These are phyloP conservation scores for Notarius lentiginosus DNA, from an alignment of 2,113 vertebrate species.

Conservation along the genomic window DNA sequence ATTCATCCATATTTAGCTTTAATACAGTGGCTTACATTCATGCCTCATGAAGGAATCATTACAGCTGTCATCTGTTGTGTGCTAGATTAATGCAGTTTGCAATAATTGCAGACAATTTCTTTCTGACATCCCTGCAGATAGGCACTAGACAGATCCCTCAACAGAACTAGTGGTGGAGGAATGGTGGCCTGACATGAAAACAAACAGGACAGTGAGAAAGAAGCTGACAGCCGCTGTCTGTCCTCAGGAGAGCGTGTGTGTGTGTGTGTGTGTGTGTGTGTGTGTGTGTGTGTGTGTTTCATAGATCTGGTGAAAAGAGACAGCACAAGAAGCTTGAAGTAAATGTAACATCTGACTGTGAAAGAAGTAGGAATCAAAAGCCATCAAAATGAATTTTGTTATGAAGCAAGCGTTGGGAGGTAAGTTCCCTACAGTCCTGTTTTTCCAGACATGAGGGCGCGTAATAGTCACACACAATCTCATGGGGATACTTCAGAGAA, in stretches of 20 bases:
- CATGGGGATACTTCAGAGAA: background rate
- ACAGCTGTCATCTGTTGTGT: background rate
- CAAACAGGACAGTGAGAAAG: slow-evolving; percentile 40
- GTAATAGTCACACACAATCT: background rate
- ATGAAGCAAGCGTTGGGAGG: slow-evolving; percentile 95
- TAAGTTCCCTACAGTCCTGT: slow-evolving; percentile 67
- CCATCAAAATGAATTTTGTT: slow-evolving; percentile 89
- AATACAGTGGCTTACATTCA: background rate
- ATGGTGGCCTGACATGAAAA: slow-evolving; percentile 32
- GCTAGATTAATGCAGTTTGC: background rate
- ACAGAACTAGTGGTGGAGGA: background rate
- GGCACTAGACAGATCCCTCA: background rate
- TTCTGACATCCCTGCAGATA: slow-evolving; percentile 11
- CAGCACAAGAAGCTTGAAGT: slow-evolving; percentile 60
- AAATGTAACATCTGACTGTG: slow-evolving; percentile 75
- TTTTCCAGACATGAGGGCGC: slow-evolving; percentile 22
- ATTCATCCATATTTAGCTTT: background rate
- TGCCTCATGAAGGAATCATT: background rate
- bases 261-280: background rate
- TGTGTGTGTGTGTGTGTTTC: slow-evolving; percentile 18
- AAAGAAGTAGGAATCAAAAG: slow-evolving; percentile 76
- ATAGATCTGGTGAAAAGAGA: slow-evolving; percentile 66
- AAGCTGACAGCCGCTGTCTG: slow-evolving; percentile 43
- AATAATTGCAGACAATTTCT: background rate
- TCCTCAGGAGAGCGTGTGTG: too few species aligned